Evolutionary conservation across 2,888 invertebrate species (phyloP), one percentile per base, ranked within the genome.

Genomic region (Drosophila melanosoma): DNA sequence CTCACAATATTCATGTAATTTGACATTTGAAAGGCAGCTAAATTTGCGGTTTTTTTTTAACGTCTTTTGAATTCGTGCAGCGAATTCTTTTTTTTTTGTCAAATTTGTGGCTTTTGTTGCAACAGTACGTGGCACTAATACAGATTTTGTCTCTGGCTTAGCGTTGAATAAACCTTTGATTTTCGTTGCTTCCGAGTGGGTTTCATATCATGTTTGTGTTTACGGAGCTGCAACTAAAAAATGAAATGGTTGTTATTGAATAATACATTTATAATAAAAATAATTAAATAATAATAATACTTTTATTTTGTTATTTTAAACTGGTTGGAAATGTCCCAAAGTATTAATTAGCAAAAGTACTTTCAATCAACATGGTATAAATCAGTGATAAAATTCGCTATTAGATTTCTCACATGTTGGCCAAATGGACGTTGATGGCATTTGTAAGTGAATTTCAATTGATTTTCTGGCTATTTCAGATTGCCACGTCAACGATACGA

Each of bases 21-120:
- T 66, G 62, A 75, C 73, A 88, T 86, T 70, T 71, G 62, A 45
- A 36, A 40, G 45, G 23, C 53, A 45, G 52, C 64, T 60, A 62
- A 74, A 52, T 69, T 74, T 62, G 60, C 56, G 63, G 45, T 48
- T 64, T 58, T 29, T 60, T 58, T 60, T 59, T 29, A 49, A 38
- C 68, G 69, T 59, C 79, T 69, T 79, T 84, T 76, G 68, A 84
- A 84, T 82, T 82, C 72, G 66, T 56, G 52, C 65, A 23, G 70
- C 54, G 54, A 29, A 29, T 29, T 29, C 6, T 29, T 29, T 29
- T 29, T 26, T 29, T 29, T 29, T 20, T 45, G 10, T 54, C 42
- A 40, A 40, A 38, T 23, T 58, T 70, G 60, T 75, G 68, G 57
- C 45, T 54, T 40, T 49, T 49, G 48, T 51, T 71, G 45, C 45